A percentile compares a stretch with the other conserved stretches of the same genome.
These are phyloP conservation scores for Masticophis lateralis DNA, from an alignment of 2,797 vertebrate species.

Conservation along the genomic window DNA sequence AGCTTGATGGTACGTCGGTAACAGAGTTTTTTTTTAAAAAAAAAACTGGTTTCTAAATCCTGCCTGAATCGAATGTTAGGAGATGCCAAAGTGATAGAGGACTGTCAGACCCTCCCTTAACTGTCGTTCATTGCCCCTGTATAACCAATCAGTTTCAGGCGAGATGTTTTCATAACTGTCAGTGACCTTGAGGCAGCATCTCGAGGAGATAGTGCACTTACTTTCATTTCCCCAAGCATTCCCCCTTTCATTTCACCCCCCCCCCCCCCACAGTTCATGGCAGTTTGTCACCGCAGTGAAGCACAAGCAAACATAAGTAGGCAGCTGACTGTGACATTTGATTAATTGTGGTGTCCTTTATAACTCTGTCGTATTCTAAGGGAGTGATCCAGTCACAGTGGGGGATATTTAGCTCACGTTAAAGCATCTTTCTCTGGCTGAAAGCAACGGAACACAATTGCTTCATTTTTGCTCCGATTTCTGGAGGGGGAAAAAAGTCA, in stretches of 20 bases:
- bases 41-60: not conserved
- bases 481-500: not conserved
- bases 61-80: not conserved
- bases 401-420: not conserved
- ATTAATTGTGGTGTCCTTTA: not conserved
- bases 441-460: not conserved
- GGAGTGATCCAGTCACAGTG: not conserved
- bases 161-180: not conserved
- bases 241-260: not conserved
- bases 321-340: not conserved
- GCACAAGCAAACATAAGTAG: too few species aligned
- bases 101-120: not conserved
- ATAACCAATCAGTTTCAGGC: not conserved
- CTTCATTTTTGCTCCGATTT: not conserved
- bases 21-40: not conserved
- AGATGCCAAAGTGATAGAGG: not conserved
- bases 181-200: not conserved
- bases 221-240: not conserved
- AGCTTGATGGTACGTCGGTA: conserved; percentile 83
- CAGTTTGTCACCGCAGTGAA: not conserved
- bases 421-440: not conserved
- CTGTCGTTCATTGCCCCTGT: too few species aligned
- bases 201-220: not conserved
- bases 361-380: not conserved
- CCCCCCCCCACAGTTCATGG: not conserved